These are phyloP conservation scores for Euura saliciscinereae DNA, from an alignment of 1,140 invertebrate species.

Conservation along the genomic window DNA sequence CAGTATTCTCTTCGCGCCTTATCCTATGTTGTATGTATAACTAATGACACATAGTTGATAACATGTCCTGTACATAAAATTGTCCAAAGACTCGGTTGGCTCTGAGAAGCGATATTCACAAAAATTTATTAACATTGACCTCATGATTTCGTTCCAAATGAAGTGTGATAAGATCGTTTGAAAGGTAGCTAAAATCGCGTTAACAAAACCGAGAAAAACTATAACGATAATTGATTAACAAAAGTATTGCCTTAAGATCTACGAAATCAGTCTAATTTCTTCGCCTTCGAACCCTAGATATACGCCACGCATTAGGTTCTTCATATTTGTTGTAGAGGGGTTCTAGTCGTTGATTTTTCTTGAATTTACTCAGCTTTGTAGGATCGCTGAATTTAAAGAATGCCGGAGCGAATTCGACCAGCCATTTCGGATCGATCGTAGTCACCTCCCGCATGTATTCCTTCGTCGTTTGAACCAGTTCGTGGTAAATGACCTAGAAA, in stretches of 20 bases:
- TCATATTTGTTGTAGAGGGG: conserved; percentile 99
- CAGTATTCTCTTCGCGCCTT: neutral
- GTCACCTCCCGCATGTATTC: conserved; percentile 99
- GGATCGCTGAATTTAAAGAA: conserved; percentile 99
- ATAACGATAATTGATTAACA: no score
- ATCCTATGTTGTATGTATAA: neutral
- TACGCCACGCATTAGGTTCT: conserved; percentile 98
- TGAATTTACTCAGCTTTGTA: conserved; percentile 98
- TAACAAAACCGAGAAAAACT: no score
- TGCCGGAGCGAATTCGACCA: conserved; percentile 98
- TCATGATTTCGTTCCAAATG: no score
- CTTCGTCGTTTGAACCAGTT: conserved; percentile 98
- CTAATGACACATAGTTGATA: neutral
- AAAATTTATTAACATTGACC: no score
- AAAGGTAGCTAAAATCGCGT: no score
- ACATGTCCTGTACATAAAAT: conserved; percentile 11
- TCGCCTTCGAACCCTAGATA: conserved; percentile 89
- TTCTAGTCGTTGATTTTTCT: conserved; percentile 98
- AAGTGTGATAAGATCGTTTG: no score
- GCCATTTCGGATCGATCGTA: conserved; percentile 98
- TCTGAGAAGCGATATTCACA: no score
- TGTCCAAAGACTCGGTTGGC: neutral
- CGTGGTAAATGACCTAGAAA: conserved; percentile 94
- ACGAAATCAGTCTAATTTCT: conserved; percentile 72
- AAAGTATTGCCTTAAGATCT: neutral